These are phyloP conservation scores for Xestia rhomboidea DNA, from an alignment of 2,888 invertebrate species.

Conservation along the genomic window DNA sequence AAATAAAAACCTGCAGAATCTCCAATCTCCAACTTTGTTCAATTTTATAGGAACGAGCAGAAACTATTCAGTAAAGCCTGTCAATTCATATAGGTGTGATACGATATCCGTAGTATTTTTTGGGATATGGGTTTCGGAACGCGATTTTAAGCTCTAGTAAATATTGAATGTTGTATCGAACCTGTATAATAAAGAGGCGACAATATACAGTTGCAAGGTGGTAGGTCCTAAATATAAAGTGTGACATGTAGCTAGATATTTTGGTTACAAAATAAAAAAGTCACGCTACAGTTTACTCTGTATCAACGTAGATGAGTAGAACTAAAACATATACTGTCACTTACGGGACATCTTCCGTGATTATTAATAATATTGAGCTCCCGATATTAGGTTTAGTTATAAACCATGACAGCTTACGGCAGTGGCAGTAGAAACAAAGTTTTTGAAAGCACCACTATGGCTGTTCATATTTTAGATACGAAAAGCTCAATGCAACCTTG, in stretches of 20 bases:
- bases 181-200: neutral
- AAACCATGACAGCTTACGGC: too few relatives aligned
- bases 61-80: neutral
- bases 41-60: conserved; percentile 1
- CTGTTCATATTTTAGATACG: neutral
- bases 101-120: neutral
- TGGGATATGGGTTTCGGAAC: neutral
- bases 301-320: neutral
- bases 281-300: neutral
- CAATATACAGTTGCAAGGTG: neutral
- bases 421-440: neutral
- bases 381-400: too few relatives aligned
- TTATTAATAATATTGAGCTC: too few relatives aligned
- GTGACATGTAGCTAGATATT: neutral
- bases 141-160: conserved; percentile 23
- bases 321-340: neutral
- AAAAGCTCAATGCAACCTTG: neutral
- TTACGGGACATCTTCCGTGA: too few relatives aligned
- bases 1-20: conserved; percentile 16
- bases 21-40: neutral
- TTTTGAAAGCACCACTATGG: neutral
- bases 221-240: neutral
- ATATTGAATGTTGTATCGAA: conserved; percentile 30
- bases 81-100: neutral
- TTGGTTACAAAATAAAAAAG: neutral